Evolutionary conservation across 2,113 vertebrate genomes (phyloP).

Genomic region (Macrotus californicus): DNA sequence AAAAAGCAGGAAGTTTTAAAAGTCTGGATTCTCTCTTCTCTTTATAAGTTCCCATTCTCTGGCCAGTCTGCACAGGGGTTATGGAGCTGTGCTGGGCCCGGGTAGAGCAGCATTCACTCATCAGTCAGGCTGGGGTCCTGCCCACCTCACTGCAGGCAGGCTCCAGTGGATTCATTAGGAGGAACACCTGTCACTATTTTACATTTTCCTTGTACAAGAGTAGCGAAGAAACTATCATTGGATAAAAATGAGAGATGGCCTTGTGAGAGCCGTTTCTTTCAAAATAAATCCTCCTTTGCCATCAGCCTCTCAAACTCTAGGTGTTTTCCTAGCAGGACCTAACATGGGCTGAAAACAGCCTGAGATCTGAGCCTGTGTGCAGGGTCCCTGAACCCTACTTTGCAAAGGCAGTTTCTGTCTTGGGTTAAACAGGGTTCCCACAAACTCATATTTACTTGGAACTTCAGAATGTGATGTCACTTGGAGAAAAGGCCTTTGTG

Average conservation of each 20-base stretch:
- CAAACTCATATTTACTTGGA: not conserved
- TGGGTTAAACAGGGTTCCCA: not conserved
- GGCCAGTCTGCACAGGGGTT: not conserved
- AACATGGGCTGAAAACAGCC: not conserved
- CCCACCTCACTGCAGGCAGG: no score
- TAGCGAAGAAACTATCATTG: not conserved
- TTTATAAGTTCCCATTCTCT: not conserved
- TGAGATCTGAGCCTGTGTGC: not conserved
- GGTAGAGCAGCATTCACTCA: no score
- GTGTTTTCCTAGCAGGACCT: not conserved
- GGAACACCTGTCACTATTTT: not conserved
- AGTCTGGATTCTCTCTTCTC: not conserved
- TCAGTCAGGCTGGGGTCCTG: not conserved
- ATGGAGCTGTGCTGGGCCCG: not conserved
- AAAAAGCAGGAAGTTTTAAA: not conserved
- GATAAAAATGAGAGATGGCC: not conserved
- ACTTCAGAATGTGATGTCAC: not conserved
- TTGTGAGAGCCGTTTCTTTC: not conserved
- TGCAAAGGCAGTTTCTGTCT: not conserved
- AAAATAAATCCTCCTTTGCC: not conserved
- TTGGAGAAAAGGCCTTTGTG: no score
- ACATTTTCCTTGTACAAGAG: not conserved
- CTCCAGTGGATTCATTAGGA: not conserved
- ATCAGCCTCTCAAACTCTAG: not conserved
- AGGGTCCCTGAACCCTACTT: not conserved